Evolutionary conservation across 2,888 invertebrate species (phyloP), one percentile per base, ranked within the genome.

Genomic region (Drosophila hawaiiensis): DNA sequence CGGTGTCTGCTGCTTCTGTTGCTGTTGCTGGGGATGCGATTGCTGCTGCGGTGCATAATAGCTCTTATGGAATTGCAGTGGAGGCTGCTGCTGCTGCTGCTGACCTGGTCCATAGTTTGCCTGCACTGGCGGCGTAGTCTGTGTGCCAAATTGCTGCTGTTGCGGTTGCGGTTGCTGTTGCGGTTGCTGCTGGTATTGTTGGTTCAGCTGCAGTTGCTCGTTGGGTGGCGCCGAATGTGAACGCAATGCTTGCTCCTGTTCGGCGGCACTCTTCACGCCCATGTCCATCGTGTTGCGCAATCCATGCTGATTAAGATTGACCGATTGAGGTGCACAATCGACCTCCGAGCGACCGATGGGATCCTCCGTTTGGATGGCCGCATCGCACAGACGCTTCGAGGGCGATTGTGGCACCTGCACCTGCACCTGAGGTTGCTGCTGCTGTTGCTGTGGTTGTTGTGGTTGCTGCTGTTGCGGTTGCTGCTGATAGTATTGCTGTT

Each of bases 141-240:
- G 92, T 10, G 91, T 91, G 56, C 86, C 88, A 58, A 89, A 91
- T 47, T 91, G 91, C 25, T 85, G 85, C 28, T 68, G 74, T 60
- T 73, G 84, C 58, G 83, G 86, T 60, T 82, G 31, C 9, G 1
- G 31, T 29, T 29, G 29, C 35, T 84, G 82, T 19, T 86, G 86
- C 19, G 89, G 86, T 28, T 82, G 82, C 52, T 84, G 84, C 53
- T 84, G 80, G 63, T 86, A 80, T 55, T 81, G 80, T 64, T 84
- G 73, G 25, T 89, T 80, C 56, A 90, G 92, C 60, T 91, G 92
- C 58, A 92, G 93, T 52, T 92, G 93, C 66, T 91, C 91, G 68
- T 94, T 91, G 63, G 97, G 96, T 37, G 97, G 97, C 35, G 97
- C 97, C 80, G 97, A 97, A 95, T 96, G 96, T 62, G 97, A 96